Evolutionary conservation across 2,888 invertebrate genomes (phyloP).

Genomic region (Melinopterus prodromus): DNA sequence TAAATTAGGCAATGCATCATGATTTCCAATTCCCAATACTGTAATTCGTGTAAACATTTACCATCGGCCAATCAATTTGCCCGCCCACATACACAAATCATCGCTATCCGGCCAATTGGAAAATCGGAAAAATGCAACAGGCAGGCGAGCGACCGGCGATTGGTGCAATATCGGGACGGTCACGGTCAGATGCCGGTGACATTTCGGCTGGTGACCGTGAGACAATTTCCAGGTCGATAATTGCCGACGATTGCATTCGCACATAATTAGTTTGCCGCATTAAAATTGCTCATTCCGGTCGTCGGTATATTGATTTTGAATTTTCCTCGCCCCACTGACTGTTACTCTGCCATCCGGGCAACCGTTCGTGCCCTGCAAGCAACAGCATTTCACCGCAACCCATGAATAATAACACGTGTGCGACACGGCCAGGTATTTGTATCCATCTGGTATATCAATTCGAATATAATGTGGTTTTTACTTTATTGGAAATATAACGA

Average conservation of each 20-base stretch:
- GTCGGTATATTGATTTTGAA: constrained; percentile 40
- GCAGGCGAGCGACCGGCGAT: not conserved
- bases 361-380: no score
- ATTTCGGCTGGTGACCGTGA: not conserved
- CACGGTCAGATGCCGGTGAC: not conserved
- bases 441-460: no score
- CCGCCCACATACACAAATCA: not conserved
- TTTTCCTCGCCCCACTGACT: constrained; percentile 17
- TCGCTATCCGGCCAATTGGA: not conserved
- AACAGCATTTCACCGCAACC: no score
- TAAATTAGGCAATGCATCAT: no score
- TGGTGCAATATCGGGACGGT: not conserved
- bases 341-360: no score
- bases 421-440: no score
- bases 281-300: constrained; percentile 35
- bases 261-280: constrained; percentile 31
- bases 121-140: not conserved
- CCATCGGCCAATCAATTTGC: not conserved
- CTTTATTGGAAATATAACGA: no score
- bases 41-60: not conserved
- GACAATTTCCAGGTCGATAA: constrained; percentile 15
- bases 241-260: constrained; percentile 21
- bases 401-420: no score
- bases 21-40: not conserved
- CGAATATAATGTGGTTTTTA: no score